Evolutionary conservation across 2,797 vertebrate species (phyloP).

Genomic region (Micrastur ruficollis): DNA sequence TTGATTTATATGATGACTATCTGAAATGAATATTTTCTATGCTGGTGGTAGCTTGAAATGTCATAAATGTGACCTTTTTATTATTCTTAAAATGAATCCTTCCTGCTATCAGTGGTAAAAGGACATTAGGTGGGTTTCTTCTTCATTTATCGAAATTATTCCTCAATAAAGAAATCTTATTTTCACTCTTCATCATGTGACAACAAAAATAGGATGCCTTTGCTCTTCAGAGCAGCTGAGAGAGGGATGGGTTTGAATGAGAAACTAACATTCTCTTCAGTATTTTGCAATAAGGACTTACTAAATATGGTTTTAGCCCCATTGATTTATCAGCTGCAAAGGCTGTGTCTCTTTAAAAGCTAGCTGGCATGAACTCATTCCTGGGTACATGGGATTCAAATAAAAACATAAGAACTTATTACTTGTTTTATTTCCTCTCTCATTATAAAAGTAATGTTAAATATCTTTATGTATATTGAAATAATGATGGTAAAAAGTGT

Average conservation of each 20-base stretch:
- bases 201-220: neutral
- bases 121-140: neutral
- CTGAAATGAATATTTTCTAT: neutral
- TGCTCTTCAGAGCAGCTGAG: neutral
- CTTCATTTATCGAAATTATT: neutral
- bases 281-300: neutral
- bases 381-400: neutral
- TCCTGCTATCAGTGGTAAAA: neutral
- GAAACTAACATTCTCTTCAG: neutral
- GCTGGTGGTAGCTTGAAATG: neutral
- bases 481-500: neutral
- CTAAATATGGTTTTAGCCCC: neutral
- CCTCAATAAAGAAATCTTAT: neutral
- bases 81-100: neutral
- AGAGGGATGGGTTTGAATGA: neutral
- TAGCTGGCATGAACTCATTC: neutral
- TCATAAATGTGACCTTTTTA: neutral
- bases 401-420: neutral
- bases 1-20: neutral
- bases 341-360: neutral
- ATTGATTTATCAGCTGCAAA: neutral
- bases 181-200: neutral
- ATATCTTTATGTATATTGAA: neutral
- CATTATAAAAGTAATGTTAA: neutral
- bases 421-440: neutral